Evolutionary conservation across 2,888 invertebrate species (phyloP), one percentile per base, ranked within the genome.

Genomic region (Gymnoscelis rufifasciata): DNA sequence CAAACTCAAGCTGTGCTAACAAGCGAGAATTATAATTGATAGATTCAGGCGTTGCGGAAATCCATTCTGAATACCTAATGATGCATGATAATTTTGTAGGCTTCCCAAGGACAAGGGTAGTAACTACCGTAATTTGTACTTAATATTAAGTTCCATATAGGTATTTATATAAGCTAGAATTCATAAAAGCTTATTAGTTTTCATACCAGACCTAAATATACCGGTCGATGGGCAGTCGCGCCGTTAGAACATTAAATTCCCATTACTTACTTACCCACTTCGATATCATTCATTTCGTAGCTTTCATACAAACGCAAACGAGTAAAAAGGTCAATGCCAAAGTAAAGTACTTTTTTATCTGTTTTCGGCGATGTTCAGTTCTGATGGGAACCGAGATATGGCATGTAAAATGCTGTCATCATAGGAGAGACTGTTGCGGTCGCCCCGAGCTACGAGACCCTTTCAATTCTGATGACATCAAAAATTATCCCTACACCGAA

Each of bases 391-490:
- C 46, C 47, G 54, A 64, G 62, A 64, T 66, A 62, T 57, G 59
- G 59, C 46, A 57, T 60, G 52, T 68, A 71, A 70, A 71, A 19
- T 10, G 19, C 35, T 48, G 47, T 50, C 64, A 56, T 55, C 60
- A 19, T 19, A 58, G 64, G 59, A 58, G 47, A 47, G 61, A 59
- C 60, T 56, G 70, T 68, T 68, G 68, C 71, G 71, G 66, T 62
- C 60, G 64, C 68, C 67, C 60, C 62, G 60, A 66, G 66, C 63
- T 63, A 63, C 61, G 59, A 59, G 64, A 59, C 64, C 65, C 69
- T 73, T 69, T 67, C 71, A 68, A 64, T 60, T 68, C 68, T 70
- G 68, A 64, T 60, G 59, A 54, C 48, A 47, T 54, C 52, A 56
- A 54, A 57, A 57, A 57, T 59, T 52, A 55, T 64, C n/a, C 13